Base-by-base conservation (phyloP, 2,888 invertebrate species). In the Antitype chi region DNA sequence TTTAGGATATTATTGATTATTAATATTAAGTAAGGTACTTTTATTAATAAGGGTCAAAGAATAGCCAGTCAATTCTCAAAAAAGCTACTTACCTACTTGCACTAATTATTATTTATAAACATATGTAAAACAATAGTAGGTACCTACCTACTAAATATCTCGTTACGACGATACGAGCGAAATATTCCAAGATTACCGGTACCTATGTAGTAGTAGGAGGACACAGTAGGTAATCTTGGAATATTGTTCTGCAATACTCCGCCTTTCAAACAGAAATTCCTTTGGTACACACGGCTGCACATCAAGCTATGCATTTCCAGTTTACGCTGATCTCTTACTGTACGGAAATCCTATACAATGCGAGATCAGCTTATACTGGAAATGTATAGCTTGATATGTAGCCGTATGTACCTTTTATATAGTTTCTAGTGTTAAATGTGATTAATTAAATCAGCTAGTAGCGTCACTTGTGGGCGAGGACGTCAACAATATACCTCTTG, bases 401-500 rank as follows among this genome's bases (percentile, higher is more conserved):
- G n/a, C n/a, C n/a, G n/a, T n/a, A n/a, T n/a, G n/a, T n/a, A 57
- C 23, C 28, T 23, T 20, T 47, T 15, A 5, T n/a, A 5, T 25
- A 15, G n/a, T 32, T 53, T 60, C 0, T 63, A 79, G n/a, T 57
- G 20, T 38, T n/a, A 17, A 60, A 28, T 25, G 4, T 52, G 8
- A 23, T 4, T 15, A 49, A 15, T 66, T 20, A n/a, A 38, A 66
- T 63, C 81, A 89, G 52, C 76, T 83, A 59, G 78, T 81, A 76
- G 82, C 71, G 47, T 89, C 81, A 75, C 83, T 78, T 57, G 85
- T 85, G 43, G 92, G 90, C 38, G 94, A 91, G 47, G 87, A 86
- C 28, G 81, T 73, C 4, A 88, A 77, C 32, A 87, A 52, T 32
- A 87, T 68, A 49, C 85, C 79, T 79, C 87, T 90, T 57, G 95